Evolutionary conservation across 2,113 vertebrate species (phyloP).

Genomic region (Ageneiosus marmoratus): DNA sequence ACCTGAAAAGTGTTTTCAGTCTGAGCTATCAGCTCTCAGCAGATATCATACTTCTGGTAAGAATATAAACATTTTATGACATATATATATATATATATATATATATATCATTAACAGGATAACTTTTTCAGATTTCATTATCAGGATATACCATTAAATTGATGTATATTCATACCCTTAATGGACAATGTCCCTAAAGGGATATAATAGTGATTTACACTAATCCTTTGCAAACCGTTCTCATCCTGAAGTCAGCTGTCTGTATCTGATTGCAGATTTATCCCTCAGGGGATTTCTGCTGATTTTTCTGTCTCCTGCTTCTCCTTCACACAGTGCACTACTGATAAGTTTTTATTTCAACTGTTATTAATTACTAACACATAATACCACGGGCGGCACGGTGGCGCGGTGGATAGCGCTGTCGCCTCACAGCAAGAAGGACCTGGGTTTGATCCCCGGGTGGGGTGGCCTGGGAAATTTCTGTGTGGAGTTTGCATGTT

Average conservation of each 20-base stretch:
- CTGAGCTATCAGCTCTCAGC: not conserved
- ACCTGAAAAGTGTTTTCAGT: not conserved
- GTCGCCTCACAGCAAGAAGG: too few relatives aligned
- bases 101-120: slow-evolving; percentile 25
- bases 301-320: slow-evolving; percentile 9
- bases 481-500: too few relatives aligned
- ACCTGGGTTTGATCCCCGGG: too few relatives aligned
- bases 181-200: slow-evolving; percentile 43
- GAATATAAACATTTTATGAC: slow-evolving; percentile 16
- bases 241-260: slow-evolving; percentile 44
- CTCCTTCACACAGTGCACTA: not conserved
- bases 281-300: slow-evolving; percentile 37
- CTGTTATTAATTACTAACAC: not conserved
- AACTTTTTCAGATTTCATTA: slow-evolving; percentile 23
- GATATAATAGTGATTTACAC: slow-evolving; percentile 49
- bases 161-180: slow-evolving; percentile 15
- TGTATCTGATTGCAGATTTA: slow-evolving; percentile 44
- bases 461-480: too few relatives aligned
- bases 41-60: not conserved
- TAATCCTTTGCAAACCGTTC: slow-evolving; percentile 50
- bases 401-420: too few relatives aligned
- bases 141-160: slow-evolving; percentile 7
- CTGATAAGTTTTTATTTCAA: not conserved
- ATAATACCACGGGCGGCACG: too few relatives aligned
- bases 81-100: too few relatives aligned